Evolutionary conservation across 2,888 invertebrate genomes (phyloP).

Genomic region (Steromphala cineraria): DNA sequence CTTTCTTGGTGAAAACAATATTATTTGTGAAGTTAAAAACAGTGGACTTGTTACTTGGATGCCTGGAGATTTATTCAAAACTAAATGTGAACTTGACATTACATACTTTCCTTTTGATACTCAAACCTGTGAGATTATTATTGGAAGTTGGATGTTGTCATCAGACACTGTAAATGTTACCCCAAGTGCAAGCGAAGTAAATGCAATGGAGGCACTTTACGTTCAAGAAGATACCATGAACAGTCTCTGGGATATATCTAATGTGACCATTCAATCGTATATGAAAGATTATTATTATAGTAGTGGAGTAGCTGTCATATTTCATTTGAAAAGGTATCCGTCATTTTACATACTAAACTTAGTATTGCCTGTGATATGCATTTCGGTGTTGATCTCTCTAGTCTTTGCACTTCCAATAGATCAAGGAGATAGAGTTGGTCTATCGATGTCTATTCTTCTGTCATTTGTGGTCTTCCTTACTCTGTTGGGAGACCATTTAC

Average conservation of each 20-base stretch:
- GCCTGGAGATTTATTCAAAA: neutral
- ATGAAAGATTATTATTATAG: too few relatives aligned
- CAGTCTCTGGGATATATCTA: too few relatives aligned
- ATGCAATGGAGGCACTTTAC: too few relatives aligned
- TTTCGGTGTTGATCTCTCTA: conserved; percentile 31
- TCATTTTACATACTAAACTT: neutral
- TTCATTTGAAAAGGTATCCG: neutral
- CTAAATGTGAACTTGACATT: neutral
- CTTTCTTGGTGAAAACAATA: neutral
- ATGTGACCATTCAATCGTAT: too few relatives aligned
- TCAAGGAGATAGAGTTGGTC: conserved; percentile 33
- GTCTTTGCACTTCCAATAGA: conserved; percentile 37
- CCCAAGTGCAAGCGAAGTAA: neutral
- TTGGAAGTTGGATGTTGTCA: neutral
- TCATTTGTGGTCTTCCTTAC: neutral
- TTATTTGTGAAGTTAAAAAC: neutral
- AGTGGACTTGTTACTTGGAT: neutral
- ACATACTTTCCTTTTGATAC: neutral
- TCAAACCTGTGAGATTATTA: neutral
- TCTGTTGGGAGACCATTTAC: neutral
- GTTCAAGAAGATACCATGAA: too few relatives aligned
- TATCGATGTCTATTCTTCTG: neutral
- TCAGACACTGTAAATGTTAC: neutral
- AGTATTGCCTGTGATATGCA: neutral
- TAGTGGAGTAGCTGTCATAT: too few relatives aligned